phyloP scores from a whole-genome alignment of 1,140 invertebrate genomes.

The Trachymyrmex septentrionalis region DNA sequence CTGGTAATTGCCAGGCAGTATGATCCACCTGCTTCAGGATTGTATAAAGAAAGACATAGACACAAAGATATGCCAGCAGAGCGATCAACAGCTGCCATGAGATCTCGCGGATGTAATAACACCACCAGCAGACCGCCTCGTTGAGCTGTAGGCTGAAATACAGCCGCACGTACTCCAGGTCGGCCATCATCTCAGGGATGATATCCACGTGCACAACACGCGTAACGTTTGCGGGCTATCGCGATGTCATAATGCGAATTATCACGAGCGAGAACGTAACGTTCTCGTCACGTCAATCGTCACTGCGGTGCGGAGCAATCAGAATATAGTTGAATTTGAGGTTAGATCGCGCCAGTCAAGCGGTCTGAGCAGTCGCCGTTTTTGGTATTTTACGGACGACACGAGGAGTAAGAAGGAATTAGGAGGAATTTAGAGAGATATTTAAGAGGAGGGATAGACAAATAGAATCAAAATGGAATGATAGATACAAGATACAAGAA shows the following conservation, averaged over 20 bases:
- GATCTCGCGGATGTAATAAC: conserved; percentile 83
- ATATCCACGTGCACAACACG: background rate
- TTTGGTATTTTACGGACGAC: background rate
- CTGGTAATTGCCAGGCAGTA: conserved; percentile 84
- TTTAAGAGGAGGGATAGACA: background rate
- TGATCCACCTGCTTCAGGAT: conserved; percentile 82
- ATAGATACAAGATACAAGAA: background rate
- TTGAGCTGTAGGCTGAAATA: conserved; percentile 75
- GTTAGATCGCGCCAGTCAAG: conserved; percentile 58
- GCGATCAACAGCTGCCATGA: conserved; percentile 83
- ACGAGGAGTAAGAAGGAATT: background rate
- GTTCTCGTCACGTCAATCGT: conserved; percentile 12
- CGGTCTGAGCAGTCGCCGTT: conserved; percentile 63
- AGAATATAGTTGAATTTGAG: conserved; percentile 4
- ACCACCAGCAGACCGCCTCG: conserved; percentile 82
- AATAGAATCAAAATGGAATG: background rate
- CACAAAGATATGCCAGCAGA: conserved; percentile 80
- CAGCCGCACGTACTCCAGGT: conserved; percentile 62
- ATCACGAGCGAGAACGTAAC: background rate
- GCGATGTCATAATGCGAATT: conserved; percentile 57
- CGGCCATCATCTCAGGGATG: conserved; percentile 52
- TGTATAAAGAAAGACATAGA: conserved; percentile 82
- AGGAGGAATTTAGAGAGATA: background rate
- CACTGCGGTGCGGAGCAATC: background rate
- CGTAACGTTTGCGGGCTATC: conserved; percentile 23